Conservation (phyloP, 2,113 vertebrate genomes). For the Geococcyx californianus region DNA sequence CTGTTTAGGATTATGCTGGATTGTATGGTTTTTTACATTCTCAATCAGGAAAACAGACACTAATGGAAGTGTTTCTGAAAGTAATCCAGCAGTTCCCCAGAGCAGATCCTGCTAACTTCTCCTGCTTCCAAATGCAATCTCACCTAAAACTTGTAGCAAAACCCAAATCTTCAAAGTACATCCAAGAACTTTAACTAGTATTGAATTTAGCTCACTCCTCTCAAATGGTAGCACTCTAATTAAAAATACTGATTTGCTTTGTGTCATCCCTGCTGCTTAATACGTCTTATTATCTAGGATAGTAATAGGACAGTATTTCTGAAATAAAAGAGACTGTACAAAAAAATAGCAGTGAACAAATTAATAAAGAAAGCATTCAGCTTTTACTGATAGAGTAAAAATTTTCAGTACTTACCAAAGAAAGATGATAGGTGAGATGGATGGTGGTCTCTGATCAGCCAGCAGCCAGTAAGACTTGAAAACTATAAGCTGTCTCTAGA, state of each 20-base stretch:
- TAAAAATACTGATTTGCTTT: background rate
- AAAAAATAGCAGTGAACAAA: background rate
- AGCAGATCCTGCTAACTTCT: background rate
- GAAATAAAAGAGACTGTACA: background rate
- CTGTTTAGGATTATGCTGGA: background rate
- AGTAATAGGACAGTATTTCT: background rate
- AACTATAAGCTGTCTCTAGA: background rate
- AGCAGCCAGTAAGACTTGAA: background rate
- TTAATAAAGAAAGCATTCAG: background rate
- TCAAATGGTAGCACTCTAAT: background rate
- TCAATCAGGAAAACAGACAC: background rate
- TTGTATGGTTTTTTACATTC: background rate
- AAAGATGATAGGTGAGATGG: background rate
- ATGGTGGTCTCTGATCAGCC: background rate
- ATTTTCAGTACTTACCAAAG: background rate
- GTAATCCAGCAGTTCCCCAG: background rate
- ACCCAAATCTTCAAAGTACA: background rate
- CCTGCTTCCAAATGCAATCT: background rate
- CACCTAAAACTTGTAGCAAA: background rate
- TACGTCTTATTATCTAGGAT: background rate
- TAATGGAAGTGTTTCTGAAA: background rate
- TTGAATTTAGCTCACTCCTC: background rate
- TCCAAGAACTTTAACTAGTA: background rate
- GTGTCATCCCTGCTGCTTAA: background rate
- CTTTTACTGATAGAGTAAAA: background rate